phyloP scores from a whole-genome alignment of 2,797 vertebrate species.

The Falco rusticolus region DNA sequence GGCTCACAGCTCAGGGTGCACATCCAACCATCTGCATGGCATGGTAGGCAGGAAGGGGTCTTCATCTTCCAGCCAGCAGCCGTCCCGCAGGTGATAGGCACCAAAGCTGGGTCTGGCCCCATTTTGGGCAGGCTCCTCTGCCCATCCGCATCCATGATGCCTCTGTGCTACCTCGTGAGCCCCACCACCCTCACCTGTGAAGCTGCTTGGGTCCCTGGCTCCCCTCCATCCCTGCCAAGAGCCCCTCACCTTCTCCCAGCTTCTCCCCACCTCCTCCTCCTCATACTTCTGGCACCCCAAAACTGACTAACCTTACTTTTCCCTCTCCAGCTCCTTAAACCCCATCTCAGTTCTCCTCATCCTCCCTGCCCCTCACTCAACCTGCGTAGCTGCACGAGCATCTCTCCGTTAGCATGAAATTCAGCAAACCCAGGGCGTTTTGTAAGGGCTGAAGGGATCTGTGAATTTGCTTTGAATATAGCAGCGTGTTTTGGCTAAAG shows the following conservation, averaged over 20 bases:
- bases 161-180: neutral
- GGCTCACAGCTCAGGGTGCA: fast-evolving
- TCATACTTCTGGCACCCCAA: neutral
- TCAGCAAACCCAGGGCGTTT: neutral
- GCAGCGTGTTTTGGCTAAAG: conserved; percentile 48
- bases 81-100: neutral
- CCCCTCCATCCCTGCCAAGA: neutral
- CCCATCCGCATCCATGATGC: neutral
- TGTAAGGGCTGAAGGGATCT: conserved; percentile 38
- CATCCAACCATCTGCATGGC: fast-evolving
- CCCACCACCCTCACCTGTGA: fast-evolving
- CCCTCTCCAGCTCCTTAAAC: neutral
- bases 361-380: neutral
- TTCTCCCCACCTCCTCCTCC: neutral
- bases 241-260: neutral
- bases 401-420: neutral
- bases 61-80: neutral
- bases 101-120: neutral
- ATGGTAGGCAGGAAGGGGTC: neutral
- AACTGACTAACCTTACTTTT: neutral
- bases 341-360: neutral
- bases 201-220: neutral
- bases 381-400: neutral
- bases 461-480: conserved; percentile 27
- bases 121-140: neutral